Base-by-base conservation (phyloP, 1,140 invertebrate species). In the Phymastichus coffea region DNA sequence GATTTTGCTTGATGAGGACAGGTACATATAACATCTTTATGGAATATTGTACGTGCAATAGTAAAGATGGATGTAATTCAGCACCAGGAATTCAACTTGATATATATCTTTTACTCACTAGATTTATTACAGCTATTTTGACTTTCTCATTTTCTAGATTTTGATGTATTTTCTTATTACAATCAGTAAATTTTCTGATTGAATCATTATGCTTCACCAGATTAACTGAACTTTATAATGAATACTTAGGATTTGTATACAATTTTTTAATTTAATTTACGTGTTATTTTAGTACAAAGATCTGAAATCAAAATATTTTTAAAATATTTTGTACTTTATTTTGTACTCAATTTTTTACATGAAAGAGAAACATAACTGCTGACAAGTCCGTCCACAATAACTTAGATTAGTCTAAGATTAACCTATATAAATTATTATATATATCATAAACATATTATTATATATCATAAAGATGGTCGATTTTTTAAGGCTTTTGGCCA, bases 1-100 rank as follows among this genome's bases (percentile, higher is more conserved):
- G 94, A 48, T 95, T 92, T 74, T 96, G 94, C 66, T 78, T 94
- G 12, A 93, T 95, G 87, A 83, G 92, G 67, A 92, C 92, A 9
- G 93, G 93, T 38, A 94, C 92, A 2, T 94, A 93, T 73, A 94
- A 96, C 74, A 93, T 96, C 64, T 95, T 95, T 73, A 88, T 93
- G 80, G 94, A 96, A 79, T 93, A 93, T 69, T 97, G 94, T 74
- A 94, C 92, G 1, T 97, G 93, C 69, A 93, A 91, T 66, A 92
- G 88, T 69, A 95, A 95, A 80, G 92, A 95, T 79, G 93, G 93
- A 4, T 96, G 94, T 70, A 96, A 95, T 76, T 66, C 78, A 23
- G 85, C 86, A 4, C 58, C 73, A 12, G 49, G 67, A 37, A 35
- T 65, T 22, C 55, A 47, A 25, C 66, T 51, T 17, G 68, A 60